phyloP scores from a whole-genome alignment of 2,888 invertebrate genomes.

The Eutolmus rufibarbis region DNA sequence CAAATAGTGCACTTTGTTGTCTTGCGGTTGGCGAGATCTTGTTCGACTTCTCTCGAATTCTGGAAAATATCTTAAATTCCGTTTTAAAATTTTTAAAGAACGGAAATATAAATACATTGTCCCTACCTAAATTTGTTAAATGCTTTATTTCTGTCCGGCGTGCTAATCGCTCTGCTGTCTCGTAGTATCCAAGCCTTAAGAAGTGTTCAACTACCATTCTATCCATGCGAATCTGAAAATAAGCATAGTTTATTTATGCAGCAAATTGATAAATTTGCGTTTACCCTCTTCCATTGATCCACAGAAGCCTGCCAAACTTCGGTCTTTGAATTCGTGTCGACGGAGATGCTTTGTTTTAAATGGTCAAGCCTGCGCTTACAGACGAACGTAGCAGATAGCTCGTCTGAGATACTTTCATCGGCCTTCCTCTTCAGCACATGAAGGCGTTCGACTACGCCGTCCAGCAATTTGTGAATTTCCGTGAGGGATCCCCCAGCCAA shows the following conservation, averaged over 20 bases:
- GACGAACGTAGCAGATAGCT: slow-evolving; percentile 86
- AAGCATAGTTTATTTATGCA: background rate
- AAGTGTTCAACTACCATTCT: slow-evolving; percentile 97
- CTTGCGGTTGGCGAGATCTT: slow-evolving; percentile 80
- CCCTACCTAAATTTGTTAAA: slow-evolving; percentile 86
- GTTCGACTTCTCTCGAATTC: slow-evolving; percentile 85
- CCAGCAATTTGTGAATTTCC: slow-evolving; percentile 81
- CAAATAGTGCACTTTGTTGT: slow-evolving; percentile 89
- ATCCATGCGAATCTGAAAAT: slow-evolving; percentile 74
- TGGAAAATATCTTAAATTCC: slow-evolving; percentile 75
- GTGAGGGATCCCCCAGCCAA: slow-evolving; percentile 57
- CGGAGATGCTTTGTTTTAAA: slow-evolving; percentile 66
- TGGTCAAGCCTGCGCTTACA: slow-evolving; percentile 94
- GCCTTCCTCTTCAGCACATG: slow-evolving; percentile 92
- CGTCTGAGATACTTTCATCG: slow-evolving; percentile 91
- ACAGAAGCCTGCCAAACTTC: slow-evolving; percentile 59
- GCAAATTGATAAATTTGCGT: background rate
- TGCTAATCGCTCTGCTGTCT: slow-evolving; percentile 88
- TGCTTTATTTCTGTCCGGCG: slow-evolving; percentile 81
- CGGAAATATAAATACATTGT: background rate
- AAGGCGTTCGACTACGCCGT: slow-evolving; percentile 88
- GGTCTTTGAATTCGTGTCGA: slow-evolving; percentile 52
- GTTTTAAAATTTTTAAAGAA: slow-evolving; percentile 45
- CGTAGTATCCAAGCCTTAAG: slow-evolving; percentile 92
- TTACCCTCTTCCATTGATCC: slow-evolving; percentile 60